Percentiles rank a stretch among this genome's conserved stretches.
Conservation (phyloP, 1,140 invertebrate species). For the Cataglyphis hispanica region DNA sequence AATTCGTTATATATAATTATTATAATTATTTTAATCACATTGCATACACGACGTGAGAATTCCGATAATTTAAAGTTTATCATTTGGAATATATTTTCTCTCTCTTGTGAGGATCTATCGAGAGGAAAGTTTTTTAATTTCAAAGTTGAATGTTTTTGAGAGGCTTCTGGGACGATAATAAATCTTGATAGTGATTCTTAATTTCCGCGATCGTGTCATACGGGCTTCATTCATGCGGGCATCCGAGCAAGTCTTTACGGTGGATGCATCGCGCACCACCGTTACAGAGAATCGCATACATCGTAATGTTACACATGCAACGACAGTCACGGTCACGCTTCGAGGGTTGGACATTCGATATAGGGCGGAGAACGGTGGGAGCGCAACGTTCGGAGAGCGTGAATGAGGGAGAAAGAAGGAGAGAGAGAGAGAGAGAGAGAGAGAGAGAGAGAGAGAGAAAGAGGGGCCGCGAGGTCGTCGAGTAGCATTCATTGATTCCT, state of each 20-base stretch:
- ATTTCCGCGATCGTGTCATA: not conserved
- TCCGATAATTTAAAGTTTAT: too few species aligned
- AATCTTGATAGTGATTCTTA: not conserved
- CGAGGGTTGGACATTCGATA: conserved; percentile 79
- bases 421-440: conserved; percentile 45
- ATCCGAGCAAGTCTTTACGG: not conserved
- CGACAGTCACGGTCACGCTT: conserved; percentile 83
- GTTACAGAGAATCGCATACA: conserved; percentile 27
- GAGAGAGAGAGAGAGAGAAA: conserved; percentile 20
- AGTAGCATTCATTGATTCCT: conserved; percentile 78
- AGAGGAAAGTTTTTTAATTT: not conserved
- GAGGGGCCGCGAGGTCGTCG: conserved; percentile 50
- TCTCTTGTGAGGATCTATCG: too few species aligned
- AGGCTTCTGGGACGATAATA: not conserved
- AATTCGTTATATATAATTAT: too few species aligned
- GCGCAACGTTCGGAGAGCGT: conserved; percentile 37
- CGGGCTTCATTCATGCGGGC: conserved; percentile 38
- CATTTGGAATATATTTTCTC: too few species aligned
- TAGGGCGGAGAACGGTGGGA: conserved; percentile 61
- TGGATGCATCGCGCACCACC: conserved; percentile 4
- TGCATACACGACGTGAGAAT: too few species aligned
- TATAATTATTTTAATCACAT: too few species aligned
- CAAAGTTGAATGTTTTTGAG: not conserved
- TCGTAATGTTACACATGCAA: not conserved
- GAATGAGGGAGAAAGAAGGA: conserved; percentile 50